These are phyloP conservation scores for Polymixis lichenea DNA, from an alignment of 2,888 invertebrate genomes.

Conservation along the genomic window DNA sequence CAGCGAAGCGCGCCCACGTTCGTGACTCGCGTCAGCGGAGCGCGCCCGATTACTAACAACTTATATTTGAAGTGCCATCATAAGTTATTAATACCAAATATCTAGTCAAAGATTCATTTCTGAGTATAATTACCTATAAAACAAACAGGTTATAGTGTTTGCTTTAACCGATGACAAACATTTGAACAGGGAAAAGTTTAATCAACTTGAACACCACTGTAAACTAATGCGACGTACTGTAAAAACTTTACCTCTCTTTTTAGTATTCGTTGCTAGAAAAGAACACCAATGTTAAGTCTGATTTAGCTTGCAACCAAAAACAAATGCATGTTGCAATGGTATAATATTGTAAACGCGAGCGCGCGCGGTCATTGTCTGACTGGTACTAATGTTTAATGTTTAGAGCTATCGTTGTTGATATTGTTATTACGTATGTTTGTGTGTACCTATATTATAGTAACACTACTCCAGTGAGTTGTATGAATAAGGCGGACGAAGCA, in stretches of 20 bases:
- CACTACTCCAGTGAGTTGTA: background rate
- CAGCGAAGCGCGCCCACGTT: no score
- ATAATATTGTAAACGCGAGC: background rate
- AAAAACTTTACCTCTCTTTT: background rate
- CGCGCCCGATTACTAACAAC: no score
- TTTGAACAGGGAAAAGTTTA: background rate
- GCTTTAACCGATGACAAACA: background rate
- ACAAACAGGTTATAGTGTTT: slow-evolving; percentile 7
- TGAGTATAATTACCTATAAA: background rate
- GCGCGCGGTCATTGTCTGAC: background rate
- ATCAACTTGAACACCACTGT: background rate
- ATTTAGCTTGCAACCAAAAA: background rate
- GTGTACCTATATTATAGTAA: background rate
- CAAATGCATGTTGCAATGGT: background rate
- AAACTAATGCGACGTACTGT: background rate
- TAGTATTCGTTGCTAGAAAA: background rate
- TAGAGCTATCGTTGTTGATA: background rate
- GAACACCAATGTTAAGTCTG: background rate
- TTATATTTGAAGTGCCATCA: no score
- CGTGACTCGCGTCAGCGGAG: no score
- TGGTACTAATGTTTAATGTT: background rate
- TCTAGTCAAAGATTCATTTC: background rate
- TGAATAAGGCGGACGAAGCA: background rate
- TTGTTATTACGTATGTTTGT: background rate
- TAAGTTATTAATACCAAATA: background rate